Evolutionary conservation across 2,888 invertebrate species (phyloP), one percentile per base, ranked within the genome.

Genomic region (Polydrusus pterygomalis): DNA sequence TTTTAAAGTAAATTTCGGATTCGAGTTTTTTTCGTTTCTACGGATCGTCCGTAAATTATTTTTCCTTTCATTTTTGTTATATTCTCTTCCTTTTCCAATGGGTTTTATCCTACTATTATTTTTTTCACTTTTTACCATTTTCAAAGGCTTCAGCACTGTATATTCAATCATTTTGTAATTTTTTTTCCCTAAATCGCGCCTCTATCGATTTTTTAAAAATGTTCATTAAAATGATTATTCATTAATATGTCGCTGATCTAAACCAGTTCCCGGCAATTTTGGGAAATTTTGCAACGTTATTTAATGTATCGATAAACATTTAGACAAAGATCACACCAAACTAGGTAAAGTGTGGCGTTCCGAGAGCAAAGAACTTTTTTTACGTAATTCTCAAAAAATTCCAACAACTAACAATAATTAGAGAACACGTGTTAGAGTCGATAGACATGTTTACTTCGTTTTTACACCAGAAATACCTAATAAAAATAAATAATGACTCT

Each of bases 201-300:
- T 47, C 47, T 15, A 25, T 3, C 17, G 17, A 7, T 9, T 47
- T n/a, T 17, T 17, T 15, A 25, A 7, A 15, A 47, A 47, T 6
- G 6, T 47, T 17, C 34, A 34, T 34, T 10, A 7, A 34, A 34
- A 47, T 15, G 15, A 47, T 15, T 47, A 15, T 47, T 47, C 17
- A 47, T 47, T 47, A n/a, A 17, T 17, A 15, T 47, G 15, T 47
- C 9, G 15, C 47, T 9, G 47, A 47, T 47, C 17, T 47, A 47
- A 47, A 47, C 47, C 47, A 47, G 47, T 47, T 47, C 47, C 17
- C 7, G 47, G 7, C 47, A 47, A 47, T 47, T 47, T 47, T 17
- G 17, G 47, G 47, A 47, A 47, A 47, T 47, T 47, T 47, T 47
- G 17, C 17, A 15, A 47, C 15, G 47, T 17, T 15, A 17, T 47